Evolutionary conservation across 2,888 invertebrate genomes (phyloP).

Genomic region (Monopis laevigella): DNA sequence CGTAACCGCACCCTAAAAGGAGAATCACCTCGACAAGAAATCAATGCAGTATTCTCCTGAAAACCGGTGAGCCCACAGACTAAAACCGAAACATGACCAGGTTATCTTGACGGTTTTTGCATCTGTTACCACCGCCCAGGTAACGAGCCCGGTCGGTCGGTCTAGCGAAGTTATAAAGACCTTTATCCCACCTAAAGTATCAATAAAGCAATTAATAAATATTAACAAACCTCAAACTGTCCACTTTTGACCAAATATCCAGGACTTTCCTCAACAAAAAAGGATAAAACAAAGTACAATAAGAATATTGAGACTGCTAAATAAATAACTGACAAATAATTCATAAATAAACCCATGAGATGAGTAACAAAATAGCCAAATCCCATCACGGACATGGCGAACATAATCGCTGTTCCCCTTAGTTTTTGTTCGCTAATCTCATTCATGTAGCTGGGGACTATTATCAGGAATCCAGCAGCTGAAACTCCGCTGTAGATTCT

Average conservation of each 20-base stretch:
- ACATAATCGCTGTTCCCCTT: neutral
- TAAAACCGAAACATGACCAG: too few species aligned
- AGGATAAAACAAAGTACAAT: neutral
- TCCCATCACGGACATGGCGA: neutral
- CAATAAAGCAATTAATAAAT: neutral
- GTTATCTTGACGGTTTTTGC: too few species aligned
- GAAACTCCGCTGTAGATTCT: neutral
- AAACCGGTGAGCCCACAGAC: too few species aligned
- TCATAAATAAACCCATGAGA: neutral
- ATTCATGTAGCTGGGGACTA: neutral
- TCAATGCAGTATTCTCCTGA: too few species aligned
- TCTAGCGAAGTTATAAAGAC: too few species aligned
- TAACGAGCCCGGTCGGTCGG: too few species aligned
- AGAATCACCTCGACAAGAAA: too few species aligned
- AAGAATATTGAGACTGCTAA: neutral
- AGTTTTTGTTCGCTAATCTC: neutral
- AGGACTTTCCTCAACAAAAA: slow-evolving; percentile 1
- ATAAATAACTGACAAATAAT: neutral
- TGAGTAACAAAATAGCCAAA: neutral
- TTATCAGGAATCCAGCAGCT: neutral
- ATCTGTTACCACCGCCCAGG: too few species aligned
- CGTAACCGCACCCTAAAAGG: too few species aligned
- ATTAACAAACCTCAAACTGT: neutral
- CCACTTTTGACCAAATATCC: neutral
- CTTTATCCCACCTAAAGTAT: too few species aligned